These are phyloP conservation scores for Paratilapia polleni DNA, from an alignment of 2,113 vertebrate species.

Conservation along the genomic window DNA sequence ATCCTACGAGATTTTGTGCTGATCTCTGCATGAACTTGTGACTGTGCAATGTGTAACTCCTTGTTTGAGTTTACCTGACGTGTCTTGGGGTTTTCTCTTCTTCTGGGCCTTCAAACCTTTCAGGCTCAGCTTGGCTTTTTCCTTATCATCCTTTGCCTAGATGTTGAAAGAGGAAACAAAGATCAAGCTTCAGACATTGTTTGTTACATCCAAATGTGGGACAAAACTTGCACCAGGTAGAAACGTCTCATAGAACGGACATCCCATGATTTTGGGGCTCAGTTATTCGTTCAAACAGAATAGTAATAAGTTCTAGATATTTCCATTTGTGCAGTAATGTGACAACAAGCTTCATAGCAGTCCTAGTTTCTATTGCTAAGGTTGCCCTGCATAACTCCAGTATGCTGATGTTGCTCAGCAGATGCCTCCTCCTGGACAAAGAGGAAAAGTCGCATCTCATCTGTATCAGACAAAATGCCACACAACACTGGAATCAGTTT, in stretches of 20 bases:
- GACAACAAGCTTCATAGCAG: not conserved
- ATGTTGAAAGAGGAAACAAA: slow-evolving; percentile 48
- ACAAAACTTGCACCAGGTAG: not conserved
- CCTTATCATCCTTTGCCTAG: slow-evolving; percentile 78
- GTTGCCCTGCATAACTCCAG: slow-evolving; percentile 5
- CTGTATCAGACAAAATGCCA: not conserved
- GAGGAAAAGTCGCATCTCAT: slow-evolving; percentile 38
- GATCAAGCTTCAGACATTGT: not conserved
- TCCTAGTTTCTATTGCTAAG: slow-evolving; percentile 23
- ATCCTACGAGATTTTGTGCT: not conserved
- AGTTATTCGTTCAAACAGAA: not conserved
- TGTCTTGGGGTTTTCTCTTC: slow-evolving; percentile 81
- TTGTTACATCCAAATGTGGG: not conserved
- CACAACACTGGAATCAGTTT: not conserved
- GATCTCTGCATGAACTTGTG: not conserved
- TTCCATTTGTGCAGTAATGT: slow-evolving; percentile 13
- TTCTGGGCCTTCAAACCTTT: slow-evolving; percentile 78
- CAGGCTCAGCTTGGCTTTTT: slow-evolving; percentile 70
- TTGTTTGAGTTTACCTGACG: slow-evolving; percentile 79
- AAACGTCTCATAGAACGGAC: not conserved
- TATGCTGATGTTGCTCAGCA: not conserved
- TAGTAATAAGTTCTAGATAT: not conserved
- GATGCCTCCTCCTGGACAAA: not conserved
- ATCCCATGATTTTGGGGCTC: too few species aligned
- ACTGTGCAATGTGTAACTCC: not conserved